Evolutionary conservation across 2,797 vertebrate species (phyloP).

Genomic region (Gymnoscopelus braueri): DNA sequence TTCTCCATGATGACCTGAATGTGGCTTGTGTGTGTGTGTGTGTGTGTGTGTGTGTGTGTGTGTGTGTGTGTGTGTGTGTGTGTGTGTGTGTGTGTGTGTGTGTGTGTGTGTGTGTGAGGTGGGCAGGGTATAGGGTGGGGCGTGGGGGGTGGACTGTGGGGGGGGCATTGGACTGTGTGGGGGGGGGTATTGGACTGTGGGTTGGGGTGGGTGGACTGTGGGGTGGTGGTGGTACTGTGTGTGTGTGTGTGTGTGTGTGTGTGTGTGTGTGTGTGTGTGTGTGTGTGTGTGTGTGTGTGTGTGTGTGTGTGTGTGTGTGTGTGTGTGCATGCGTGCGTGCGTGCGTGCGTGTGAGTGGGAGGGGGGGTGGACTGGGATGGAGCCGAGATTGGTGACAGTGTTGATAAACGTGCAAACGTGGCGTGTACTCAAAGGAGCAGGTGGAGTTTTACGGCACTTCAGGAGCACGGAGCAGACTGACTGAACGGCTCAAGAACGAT

Average conservation of each 20-base stretch:
- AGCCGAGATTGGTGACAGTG: conserved; percentile 6
- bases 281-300: too few species aligned
- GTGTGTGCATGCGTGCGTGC: background rate
- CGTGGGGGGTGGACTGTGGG: background rate
- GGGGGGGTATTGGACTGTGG: background rate
- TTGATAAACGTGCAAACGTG: conserved; percentile 36
- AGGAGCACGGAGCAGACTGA: too few species aligned
- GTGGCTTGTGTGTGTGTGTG: background rate
- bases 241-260: background rate
- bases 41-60: background rate
- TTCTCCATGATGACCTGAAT: too few species aligned
- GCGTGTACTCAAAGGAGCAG: conserved; percentile 15
- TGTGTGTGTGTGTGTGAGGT: too few species aligned
- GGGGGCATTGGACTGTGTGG: background rate
- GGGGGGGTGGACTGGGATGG: background rate
- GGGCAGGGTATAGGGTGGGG: too few species aligned
- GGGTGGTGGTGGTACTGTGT: background rate
- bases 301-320: background rate
- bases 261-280: too few species aligned
- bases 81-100: too few species aligned
- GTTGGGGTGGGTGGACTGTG: too few species aligned
- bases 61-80: too few species aligned
- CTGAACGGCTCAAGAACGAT: background rate
- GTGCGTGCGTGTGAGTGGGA: background rate
- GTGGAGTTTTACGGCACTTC: background rate